A percentile compares a stretch with the other conserved stretches of the same genome.
Evolutionary conservation across 2,888 invertebrate species (phyloP).

Genomic region (Habroteleia sp.): DNA sequence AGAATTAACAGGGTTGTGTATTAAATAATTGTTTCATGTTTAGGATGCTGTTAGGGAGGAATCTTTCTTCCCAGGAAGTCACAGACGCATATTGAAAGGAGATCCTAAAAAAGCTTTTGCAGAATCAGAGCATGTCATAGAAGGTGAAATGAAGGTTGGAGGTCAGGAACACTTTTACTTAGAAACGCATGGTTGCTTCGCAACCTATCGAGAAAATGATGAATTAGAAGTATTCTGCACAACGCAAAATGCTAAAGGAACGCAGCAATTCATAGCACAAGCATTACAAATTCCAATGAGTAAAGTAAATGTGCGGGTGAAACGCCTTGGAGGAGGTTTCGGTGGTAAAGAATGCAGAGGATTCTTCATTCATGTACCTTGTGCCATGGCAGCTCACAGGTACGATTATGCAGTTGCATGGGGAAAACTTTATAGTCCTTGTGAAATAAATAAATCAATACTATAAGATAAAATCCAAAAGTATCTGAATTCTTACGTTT

Average conservation of each 20-base stretch:
- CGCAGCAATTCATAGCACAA: conserved; percentile 86
- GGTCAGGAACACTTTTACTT: conserved; percentile 99
- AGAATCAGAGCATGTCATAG: conserved; percentile 87
- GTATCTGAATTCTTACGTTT: no score
- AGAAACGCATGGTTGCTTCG: conserved; percentile 89
- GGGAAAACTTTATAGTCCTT: no score
- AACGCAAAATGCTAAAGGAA: conserved; percentile 89
- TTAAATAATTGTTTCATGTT: conserved; percentile 94
- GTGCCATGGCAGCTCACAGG: conserved; percentile 89
- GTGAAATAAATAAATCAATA: no score
- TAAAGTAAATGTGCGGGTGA: conserved; percentile 88
- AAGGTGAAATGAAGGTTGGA: conserved; percentile 90
- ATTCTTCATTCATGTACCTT: conserved; percentile 85
- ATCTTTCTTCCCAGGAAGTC: conserved; percentile 85
- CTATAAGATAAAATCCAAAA: no score
- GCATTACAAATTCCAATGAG: conserved; percentile 87
- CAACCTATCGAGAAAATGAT: conserved; percentile 86
- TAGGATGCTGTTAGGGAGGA: conserved; percentile 89
- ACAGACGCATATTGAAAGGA: conserved; percentile 80
- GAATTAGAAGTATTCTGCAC: conserved; percentile 92
- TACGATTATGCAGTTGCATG: no score
- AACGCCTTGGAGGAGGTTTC: conserved; percentile 95
- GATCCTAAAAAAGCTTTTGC: conserved; percentile 86
- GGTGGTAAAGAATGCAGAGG: conserved; percentile 94
- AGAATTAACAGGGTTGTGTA: no score